These are phyloP conservation scores for Teleogryllus occipitalis DNA, from an alignment of 1,140 invertebrate genomes.

Conservation along the genomic window DNA sequence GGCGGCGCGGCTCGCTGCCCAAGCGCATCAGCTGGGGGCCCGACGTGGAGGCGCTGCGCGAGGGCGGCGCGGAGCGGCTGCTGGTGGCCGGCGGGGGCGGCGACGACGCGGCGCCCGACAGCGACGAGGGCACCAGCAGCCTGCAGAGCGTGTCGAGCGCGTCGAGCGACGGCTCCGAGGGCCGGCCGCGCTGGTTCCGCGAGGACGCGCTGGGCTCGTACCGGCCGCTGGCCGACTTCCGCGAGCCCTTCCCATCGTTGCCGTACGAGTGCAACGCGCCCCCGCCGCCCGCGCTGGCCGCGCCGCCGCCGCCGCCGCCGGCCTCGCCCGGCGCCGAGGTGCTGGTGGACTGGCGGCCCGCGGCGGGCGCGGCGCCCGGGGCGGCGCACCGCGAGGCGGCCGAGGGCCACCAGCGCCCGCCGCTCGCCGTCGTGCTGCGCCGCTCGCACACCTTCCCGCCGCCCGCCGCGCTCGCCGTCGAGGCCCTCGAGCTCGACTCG, in stretches of 20 bases:
- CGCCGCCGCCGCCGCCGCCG: too few species aligned
- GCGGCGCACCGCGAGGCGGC: background rate
- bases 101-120: background rate
- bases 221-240: background rate
- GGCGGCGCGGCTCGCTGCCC: background rate
- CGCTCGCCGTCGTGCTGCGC: background rate
- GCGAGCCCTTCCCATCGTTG: background rate
- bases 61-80: background rate
- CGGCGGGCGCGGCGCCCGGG: background rate
- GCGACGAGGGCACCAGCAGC: conserved; percentile 16
- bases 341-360: conserved; percentile 12
- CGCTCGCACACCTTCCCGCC: conserved; percentile 15
- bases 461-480: background rate
- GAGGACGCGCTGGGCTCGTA: background rate
- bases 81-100: background rate
- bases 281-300: background rate
- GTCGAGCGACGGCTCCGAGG: conserved; percentile 1
- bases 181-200: background rate
- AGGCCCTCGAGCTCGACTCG: conserved; percentile 17
- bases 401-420: background rate
- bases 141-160: conserved; percentile 14
- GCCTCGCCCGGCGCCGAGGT: conserved; percentile 4
- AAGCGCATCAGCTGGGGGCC: background rate
- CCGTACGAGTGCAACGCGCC: background rate
- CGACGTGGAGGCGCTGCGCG: background rate